Percentiles rank a stretch among this genome's conserved stretches.
Conservation (phyloP, 2,797 vertebrate genomes). For the Bufotes viridis region DNA sequence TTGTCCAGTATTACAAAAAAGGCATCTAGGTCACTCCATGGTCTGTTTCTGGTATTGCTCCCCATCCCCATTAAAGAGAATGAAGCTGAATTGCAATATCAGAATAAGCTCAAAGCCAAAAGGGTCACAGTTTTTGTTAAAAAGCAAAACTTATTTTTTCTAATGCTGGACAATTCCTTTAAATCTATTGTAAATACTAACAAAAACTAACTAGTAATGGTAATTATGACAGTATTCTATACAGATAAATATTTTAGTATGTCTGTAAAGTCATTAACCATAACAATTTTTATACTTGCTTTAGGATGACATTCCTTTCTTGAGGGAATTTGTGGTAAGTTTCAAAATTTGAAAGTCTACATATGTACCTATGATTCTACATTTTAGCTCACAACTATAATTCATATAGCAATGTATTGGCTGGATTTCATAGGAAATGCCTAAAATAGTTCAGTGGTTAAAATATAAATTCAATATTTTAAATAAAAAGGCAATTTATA, state of each 20-base stretch:
- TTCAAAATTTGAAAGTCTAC: background rate
- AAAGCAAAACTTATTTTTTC: too few relatives aligned
- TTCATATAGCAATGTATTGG: background rate
- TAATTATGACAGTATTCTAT: background rate
- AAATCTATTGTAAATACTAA: background rate
- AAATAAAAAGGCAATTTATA: too few relatives aligned
- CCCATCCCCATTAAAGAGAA: too few relatives aligned
- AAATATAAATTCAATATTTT: too few relatives aligned
- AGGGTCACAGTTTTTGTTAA: too few relatives aligned
- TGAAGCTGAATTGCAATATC: too few relatives aligned
- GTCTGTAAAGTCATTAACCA: background rate
- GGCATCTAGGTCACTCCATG: too few relatives aligned
- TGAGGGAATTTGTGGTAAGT: slow-evolving; percentile 52
- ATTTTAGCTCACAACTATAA: background rate
- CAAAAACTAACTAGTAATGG: background rate
- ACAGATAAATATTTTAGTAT: background rate
- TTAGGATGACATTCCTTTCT: slow-evolving; percentile 53
- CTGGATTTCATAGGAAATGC: background rate
- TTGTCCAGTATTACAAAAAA: background rate
- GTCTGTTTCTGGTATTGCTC: too few relatives aligned
- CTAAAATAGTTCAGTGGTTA: background rate
- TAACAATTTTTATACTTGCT: background rate
- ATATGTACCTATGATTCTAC: background rate
- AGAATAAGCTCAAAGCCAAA: background rate
- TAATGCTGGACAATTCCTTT: too few relatives aligned